Evolutionary conservation across 2,888 invertebrate species (phyloP).

Genomic region (Dryocosmus kuriphilus): DNA sequence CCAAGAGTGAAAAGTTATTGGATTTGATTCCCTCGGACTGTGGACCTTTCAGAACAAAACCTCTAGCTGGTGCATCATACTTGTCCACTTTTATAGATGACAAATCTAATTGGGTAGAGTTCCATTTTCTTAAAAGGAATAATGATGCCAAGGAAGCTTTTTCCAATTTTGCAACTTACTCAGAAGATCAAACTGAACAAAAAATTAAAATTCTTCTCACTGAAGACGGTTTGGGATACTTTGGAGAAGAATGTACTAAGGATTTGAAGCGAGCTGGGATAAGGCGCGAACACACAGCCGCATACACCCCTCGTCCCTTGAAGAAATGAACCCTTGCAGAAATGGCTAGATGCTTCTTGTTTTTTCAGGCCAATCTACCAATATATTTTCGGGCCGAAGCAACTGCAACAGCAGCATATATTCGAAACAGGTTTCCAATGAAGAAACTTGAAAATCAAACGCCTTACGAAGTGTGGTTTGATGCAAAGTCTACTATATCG

Average conservation of each 20-base stretch:
- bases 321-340: slow-evolving; percentile 59
- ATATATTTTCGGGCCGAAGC: slow-evolving; percentile 64
- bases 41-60: slow-evolving; percentile 45
- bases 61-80: slow-evolving; percentile 37
- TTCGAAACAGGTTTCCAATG: slow-evolving; percentile 55
- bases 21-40: slow-evolving; percentile 47
- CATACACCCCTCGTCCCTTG: slow-evolving; percentile 51
- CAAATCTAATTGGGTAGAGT: slow-evolving; percentile 39
- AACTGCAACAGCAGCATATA: slow-evolving; percentile 54
- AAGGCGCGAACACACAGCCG: slow-evolving; percentile 45
- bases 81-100: background rate
- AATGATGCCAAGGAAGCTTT: slow-evolving; percentile 42
- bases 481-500: slow-evolving; percentile 35
- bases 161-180: slow-evolving; percentile 41
- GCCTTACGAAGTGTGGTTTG: slow-evolving; percentile 48
- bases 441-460: slow-evolving; percentile 47
- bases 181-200: slow-evolving; percentile 46
- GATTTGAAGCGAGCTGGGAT: slow-evolving; percentile 43
- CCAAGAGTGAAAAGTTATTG: slow-evolving; percentile 21
- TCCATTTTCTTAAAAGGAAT: slow-evolving; percentile 47
- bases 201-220: slow-evolving; percentile 48
- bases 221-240: slow-evolving; percentile 51
- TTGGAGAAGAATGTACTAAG: slow-evolving; percentile 26
- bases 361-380: slow-evolving; percentile 57
- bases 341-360: slow-evolving; percentile 58